Evolutionary conservation across 2,888 invertebrate genomes (phyloP), one percentile per base, ranked within the genome.

Genomic region (Bombyx huttoni): DNA sequence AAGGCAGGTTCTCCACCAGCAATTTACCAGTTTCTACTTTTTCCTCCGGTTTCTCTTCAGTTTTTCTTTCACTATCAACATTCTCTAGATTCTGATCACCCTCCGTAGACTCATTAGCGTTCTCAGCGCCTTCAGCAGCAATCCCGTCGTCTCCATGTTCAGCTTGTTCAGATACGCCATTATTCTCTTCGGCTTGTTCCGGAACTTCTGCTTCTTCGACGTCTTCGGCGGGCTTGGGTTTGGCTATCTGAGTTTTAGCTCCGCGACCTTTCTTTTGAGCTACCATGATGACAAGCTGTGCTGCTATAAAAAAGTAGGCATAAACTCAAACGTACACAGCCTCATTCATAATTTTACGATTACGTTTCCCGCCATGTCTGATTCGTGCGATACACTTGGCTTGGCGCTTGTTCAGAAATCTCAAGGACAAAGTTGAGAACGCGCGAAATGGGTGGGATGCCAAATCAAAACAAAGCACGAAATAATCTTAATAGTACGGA

Each of bases 21-120:
- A 88, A 70, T 82, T 88, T 88, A 75, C 88, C 88, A 70, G 88
- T 75, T 68, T 88, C 88, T 52, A 85, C 79, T 65, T 87, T 84
- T 46, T 84, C 83, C 59, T 85, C 84, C 56, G 81, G 79, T 52
- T 73, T 74, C 24, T 80, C 81, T 51, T 82, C 86, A 3, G 70
- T 55, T 51, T 74, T 75, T 12, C 66, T 55, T 49, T 73, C 79
- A 3, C 59, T 68, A 0, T 76, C 78, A 2, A 64, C 68, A 33
- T 62, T 58, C 49, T 75, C 78, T 49, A 70, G 69, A 52, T 51
- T 63, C 55, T 75, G 70, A 5, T 64, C 63, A 45, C 77, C 73
- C 13, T 58, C 60, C 14, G 54, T 56, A 24, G 53, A 57, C 48
- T 55, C 67, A 1, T 59, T 64, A 0, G 58, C 64, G 40, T 10